Percentiles rank a stretch among this genome's conserved stretches.
These are phyloP conservation scores for Nansenia antarctica DNA, from an alignment of 2,113 vertebrate genomes.

Conservation along the genomic window DNA sequence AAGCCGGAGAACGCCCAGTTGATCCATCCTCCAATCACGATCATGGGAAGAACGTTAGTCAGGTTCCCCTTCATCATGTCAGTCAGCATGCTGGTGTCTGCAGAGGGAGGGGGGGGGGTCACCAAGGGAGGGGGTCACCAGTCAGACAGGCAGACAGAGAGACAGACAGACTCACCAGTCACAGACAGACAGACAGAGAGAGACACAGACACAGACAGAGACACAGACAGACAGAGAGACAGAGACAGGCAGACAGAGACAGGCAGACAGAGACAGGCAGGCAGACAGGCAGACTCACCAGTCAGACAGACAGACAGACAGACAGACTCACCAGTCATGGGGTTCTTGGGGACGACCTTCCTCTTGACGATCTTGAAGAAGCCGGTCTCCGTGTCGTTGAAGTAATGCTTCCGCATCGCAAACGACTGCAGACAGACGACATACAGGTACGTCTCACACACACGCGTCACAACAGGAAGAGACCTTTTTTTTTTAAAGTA, in stretches of 20 bases:
- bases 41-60: constrained; percentile 84
- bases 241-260: not conserved
- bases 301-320: not conserved
- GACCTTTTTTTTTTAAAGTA: too few relatives aligned
- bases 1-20: constrained; percentile 88
- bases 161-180: not conserved
- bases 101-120: not conserved
- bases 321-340: constrained; percentile 76
- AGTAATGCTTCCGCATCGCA: constrained; percentile 82
- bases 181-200: not conserved
- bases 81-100: constrained; percentile 81
- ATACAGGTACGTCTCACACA: not conserved
- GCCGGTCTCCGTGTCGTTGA: constrained; percentile 80
- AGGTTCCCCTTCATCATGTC: constrained; percentile 89
- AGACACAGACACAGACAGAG: too few relatives aligned
- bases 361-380: constrained; percentile 84
- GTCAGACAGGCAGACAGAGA: too few relatives aligned
- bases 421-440: constrained; percentile 70
- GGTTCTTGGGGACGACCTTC: constrained; percentile 81
- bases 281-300: not conserved
- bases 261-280: too few relatives aligned
- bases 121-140: too few relatives aligned
- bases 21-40: constrained; percentile 85
- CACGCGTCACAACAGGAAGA: not conserved
- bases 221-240: not conserved